These are phyloP conservation scores for Orchesellides sinensis DNA, from an alignment of 2,888 invertebrate species.

Conservation along the genomic window DNA sequence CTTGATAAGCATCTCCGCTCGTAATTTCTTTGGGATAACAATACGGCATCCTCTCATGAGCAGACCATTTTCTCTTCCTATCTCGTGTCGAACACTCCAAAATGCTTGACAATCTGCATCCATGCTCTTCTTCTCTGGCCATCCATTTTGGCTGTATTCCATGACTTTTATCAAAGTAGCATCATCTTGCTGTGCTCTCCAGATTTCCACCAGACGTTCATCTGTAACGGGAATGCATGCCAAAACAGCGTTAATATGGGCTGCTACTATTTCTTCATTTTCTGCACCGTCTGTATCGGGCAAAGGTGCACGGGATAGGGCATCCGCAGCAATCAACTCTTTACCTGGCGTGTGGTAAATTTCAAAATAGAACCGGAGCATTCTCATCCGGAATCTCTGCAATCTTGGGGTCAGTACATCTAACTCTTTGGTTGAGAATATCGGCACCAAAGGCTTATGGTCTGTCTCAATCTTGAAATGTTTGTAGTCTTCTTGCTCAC, in stretches of 20 bases:
- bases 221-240: conserved; percentile 17
- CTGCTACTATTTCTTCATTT: conserved; percentile 34
- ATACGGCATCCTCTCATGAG: conserved; percentile 53
- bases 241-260: background rate
- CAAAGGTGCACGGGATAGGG: conserved; percentile 63
- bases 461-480: conserved; percentile 76
- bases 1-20: conserved; percentile 13
- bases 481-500: conserved; percentile 46
- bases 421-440: conserved; percentile 76
- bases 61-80: conserved; percentile 52
- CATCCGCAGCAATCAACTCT: conserved; percentile 69
- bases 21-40: conserved; percentile 29
- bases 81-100: conserved; percentile 35
- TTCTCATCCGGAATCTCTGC: conserved; percentile 75
- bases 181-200: conserved; percentile 38
- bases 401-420: conserved; percentile 76
- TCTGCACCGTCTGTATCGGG: background rate
- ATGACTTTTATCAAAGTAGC: background rate
- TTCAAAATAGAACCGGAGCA: conserved; percentile 68
- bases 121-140: conserved; percentile 38
- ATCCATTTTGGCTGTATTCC: conserved; percentile 35
- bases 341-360: conserved; percentile 73
- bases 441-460: conserved; percentile 76
- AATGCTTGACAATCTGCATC: background rate
- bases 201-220: conserved; percentile 25